Evolutionary conservation across 2,797 vertebrate species (phyloP), one percentile per base, ranked within the genome.

Genomic region (Aphelocoma californica): DNA sequence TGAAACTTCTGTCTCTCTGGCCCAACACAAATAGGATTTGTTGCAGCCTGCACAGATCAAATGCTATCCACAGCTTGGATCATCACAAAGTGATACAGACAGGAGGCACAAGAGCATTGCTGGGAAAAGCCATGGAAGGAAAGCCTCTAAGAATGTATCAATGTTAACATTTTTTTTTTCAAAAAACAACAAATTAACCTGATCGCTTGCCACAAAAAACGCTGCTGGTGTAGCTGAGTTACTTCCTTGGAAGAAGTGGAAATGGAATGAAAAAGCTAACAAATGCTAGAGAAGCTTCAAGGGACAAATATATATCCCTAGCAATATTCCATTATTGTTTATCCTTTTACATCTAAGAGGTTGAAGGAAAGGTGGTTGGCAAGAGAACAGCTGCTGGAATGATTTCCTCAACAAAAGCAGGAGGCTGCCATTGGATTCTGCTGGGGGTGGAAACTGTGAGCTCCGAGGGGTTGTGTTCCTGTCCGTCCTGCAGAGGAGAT

Each of bases 151-250:
- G 18, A 61, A 81, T 47, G 18, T 45, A 61, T 16, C 7, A 3
- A 67, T 51, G 74, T n/a, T 54, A 87, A 58, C 20, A 0, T 9
- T 0, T 19, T 18, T 26, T 26, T 34, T 34, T n/a, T 5, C 12
- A 25, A 64, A 81, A 64, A 25, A 4, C 38, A 56, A 45, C 20
- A 44, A 81, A 81, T 61, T 42, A 88, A 66, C 29, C 34, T 51
- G 17, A 60, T 67, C 3, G 1, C 8, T 81, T 81, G 9, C 47
- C 10, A 19, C 34, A 34, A 61, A 78, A 85, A 65, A 24, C 26
- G 26, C 8, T 53, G 38, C 53, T 72, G 12, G 11, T 57, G 10
- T 38, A 60, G 19, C 17, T 25, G 20, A 61, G 38, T 57, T 34
- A 18, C 15, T 60, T 74, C 51, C 25, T 45, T 31, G 36, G 69